Percentiles rank a stretch among this genome's conserved stretches.
These are phyloP conservation scores for Conger conger DNA, from an alignment of 2,113 vertebrate genomes.

Conservation along the genomic window DNA sequence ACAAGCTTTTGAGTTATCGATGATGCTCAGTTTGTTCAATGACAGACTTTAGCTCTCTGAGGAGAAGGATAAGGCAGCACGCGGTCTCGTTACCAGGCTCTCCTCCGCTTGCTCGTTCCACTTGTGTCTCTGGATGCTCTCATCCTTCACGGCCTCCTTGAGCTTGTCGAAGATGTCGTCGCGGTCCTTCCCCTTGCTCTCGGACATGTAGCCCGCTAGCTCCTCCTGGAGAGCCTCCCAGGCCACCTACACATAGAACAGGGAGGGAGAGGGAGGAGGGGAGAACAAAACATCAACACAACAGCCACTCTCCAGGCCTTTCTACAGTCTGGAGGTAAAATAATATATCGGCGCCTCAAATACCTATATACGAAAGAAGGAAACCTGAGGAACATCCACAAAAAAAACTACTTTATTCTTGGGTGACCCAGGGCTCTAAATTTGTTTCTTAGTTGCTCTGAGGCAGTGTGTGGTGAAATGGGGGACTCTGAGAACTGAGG, in stretches of 20 bases:
- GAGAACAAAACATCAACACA: background rate
- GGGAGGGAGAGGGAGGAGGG: background rate
- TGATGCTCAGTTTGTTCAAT: background rate
- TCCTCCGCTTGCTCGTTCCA: constrained; percentile 96
- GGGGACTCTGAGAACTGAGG: too few relatives aligned
- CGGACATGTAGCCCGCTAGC: constrained; percentile 96
- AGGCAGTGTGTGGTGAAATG: too few relatives aligned
- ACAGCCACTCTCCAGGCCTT: background rate
- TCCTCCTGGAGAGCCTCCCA: constrained; percentile 97
- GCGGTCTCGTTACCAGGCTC: constrained; percentile 79
- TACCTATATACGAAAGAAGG: too few relatives aligned
- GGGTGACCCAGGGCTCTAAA: too few relatives aligned
- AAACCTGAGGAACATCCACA: too few relatives aligned
- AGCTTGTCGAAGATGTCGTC: constrained; percentile 98
- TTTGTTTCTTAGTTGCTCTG: too few relatives aligned
- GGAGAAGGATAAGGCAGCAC: background rate
- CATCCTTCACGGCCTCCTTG: constrained; percentile 95
- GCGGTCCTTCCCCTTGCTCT: constrained; percentile 91
- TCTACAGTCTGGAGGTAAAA: too few relatives aligned
- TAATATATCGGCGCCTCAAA: too few relatives aligned
- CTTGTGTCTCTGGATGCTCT: constrained; percentile 93
- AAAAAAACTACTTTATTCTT: too few relatives aligned
- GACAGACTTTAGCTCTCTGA: background rate
- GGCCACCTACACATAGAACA: constrained; percentile 75
- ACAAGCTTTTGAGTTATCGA: background rate